Conservation (phyloP, 2,797 vertebrate species). For the Etheostoma perlongum region DNA sequence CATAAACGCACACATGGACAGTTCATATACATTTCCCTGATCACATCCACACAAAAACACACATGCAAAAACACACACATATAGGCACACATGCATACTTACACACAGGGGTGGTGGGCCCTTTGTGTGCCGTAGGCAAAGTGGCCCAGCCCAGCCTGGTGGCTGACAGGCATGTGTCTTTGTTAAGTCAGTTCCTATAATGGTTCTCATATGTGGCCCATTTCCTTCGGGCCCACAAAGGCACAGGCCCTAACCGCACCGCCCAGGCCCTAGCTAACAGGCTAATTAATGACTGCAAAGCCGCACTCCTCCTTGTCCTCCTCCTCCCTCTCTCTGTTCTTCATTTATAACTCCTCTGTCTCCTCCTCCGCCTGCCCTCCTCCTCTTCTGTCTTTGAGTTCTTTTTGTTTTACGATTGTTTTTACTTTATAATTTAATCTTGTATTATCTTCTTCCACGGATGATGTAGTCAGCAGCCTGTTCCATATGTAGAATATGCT, state of each 20-base stretch:
- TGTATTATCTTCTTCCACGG: background rate
- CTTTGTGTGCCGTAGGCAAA: constrained; percentile 68
- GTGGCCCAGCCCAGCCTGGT: constrained; percentile 87
- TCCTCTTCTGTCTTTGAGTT: constrained; percentile 26
- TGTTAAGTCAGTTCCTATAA: constrained; percentile 93
- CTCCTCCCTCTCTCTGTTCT: constrained; percentile 69
- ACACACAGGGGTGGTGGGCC: constrained; percentile 49
- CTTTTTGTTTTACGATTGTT: constrained; percentile 51
- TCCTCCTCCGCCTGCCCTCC: constrained; percentile 50
- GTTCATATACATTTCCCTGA: constrained; percentile 7
- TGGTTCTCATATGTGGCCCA: constrained; percentile 95
- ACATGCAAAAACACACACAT: constrained; percentile 20
- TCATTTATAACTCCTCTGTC: constrained; percentile 73
- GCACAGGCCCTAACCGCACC: constrained; percentile 81
- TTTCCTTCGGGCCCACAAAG: constrained; percentile 91
- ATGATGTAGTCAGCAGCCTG: background rate
- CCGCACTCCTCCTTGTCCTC: constrained; percentile 71
- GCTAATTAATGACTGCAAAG: constrained; percentile 84
- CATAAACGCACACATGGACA: constrained; percentile 3
- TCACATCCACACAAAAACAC: background rate
- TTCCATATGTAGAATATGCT: background rate
- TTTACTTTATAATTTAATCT: constrained; percentile 30
- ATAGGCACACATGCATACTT: constrained; percentile 15
- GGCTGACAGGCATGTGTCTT: constrained; percentile 97
- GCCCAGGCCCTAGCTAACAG: constrained; percentile 85